Evolutionary conservation across 92 coral and sea anemone species (phyloP).

Genomic region (Siderastrea siderea): DNA sequence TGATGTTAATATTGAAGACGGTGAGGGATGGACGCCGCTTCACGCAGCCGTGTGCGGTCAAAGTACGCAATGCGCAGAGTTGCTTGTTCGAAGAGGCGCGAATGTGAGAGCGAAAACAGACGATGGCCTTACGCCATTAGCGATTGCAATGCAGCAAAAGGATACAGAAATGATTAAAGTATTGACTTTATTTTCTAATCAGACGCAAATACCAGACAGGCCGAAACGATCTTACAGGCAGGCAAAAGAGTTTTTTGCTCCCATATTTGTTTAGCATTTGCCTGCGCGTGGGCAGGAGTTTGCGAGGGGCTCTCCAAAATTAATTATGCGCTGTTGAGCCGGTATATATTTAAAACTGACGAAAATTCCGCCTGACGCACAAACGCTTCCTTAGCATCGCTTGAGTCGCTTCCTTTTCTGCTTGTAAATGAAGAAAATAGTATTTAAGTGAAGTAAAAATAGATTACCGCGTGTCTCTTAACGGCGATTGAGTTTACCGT

Average conservation of each 20-base stretch:
- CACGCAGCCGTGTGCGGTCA: slow-evolving; percentile 95
- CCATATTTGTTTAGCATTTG: slow-evolving; percentile 6
- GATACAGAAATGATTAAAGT: slow-evolving; percentile 88
- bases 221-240: slow-evolving; percentile 38
- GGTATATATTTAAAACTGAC: slow-evolving; percentile 19
- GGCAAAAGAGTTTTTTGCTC: slow-evolving; percentile 32
- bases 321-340: slow-evolving; percentile 3
- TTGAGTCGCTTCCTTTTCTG: slow-evolving; percentile 16
- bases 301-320: slow-evolving; percentile 4
- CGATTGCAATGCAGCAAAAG: slow-evolving; percentile 83
- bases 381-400: background rate
- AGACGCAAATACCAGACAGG: slow-evolving; percentile 14
- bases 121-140: slow-evolving; percentile 87
- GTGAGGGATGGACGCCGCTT: slow-evolving; percentile 92
- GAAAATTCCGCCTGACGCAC: slow-evolving; percentile 40
- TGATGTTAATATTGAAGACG: slow-evolving; percentile 75
- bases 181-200: slow-evolving; percentile 60
- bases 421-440: background rate
- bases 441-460: slow-evolving; percentile 1
- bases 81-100: slow-evolving; percentile 79
- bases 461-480: background rate
- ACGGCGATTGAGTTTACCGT: background rate
- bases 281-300: slow-evolving; percentile 20
- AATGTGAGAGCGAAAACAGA: slow-evolving; percentile 78
- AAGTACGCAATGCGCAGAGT: slow-evolving; percentile 75